These are phyloP conservation scores for Plagodis dolabraria DNA, from an alignment of 2,888 invertebrate species.

Conservation along the genomic window DNA sequence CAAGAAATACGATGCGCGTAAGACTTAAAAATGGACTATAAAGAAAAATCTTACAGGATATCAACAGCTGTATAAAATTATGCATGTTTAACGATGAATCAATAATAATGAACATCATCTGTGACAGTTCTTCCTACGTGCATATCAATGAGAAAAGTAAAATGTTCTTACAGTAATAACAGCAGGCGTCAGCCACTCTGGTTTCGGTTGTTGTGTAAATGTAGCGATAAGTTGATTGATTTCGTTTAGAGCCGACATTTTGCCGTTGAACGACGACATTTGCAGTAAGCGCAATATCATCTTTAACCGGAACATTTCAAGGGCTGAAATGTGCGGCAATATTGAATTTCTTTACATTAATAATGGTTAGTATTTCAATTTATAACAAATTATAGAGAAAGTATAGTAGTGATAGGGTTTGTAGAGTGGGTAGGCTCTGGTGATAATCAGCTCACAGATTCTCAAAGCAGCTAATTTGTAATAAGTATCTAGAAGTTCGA, in stretches of 20 bases:
- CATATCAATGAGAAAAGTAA: background rate
- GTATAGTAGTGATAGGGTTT: no score
- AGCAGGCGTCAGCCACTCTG: conserved; percentile 96
- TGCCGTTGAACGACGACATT: conserved; percentile 99
- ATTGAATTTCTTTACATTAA: conserved; percentile 2
- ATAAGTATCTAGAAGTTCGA: no score
- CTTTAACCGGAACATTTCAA: conserved; percentile 97
- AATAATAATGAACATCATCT: no score
- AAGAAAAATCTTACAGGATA: no score
- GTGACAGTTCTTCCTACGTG: no score
- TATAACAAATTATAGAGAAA: background rate
- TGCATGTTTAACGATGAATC: no score
- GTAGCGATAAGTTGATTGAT: conserved; percentile 98
- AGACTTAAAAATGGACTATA: no score
- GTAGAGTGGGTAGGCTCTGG: no score
- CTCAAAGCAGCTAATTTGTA: no score
- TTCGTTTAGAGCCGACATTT: conserved; percentile 99
- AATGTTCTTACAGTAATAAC: conserved; percentile 92
- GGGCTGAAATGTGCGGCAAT: conserved; percentile 64
- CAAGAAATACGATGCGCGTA: no score
- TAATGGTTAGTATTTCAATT: background rate
- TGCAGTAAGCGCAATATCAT: conserved; percentile 97
- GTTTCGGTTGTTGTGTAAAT: conserved; percentile 95
- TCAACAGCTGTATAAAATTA: no score
- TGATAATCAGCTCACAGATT: no score